Percentiles rank a stretch among this genome's conserved stretches.
Conservation (phyloP, 2,797 vertebrate species). For the Trachops cirrhosus region DNA sequence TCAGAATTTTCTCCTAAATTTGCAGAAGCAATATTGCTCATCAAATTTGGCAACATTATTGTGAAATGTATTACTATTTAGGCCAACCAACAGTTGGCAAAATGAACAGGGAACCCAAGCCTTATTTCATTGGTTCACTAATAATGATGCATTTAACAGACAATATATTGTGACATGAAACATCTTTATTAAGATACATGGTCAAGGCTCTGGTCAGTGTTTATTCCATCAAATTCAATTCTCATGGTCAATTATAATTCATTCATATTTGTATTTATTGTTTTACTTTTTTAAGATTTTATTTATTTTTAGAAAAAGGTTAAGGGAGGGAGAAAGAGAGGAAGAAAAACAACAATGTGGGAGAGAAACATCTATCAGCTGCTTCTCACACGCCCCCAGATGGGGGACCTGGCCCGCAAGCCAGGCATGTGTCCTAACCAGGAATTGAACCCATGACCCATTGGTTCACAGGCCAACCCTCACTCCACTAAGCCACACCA, state of each 20-base stretch:
- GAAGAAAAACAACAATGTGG: too few species aligned
- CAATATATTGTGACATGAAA: conserved; percentile 24
- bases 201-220: conserved; percentile 71
- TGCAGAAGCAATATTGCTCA: conserved; percentile 46
- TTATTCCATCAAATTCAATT: conserved; percentile 72
- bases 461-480: neutral
- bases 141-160: conserved; percentile 39
- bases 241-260: conserved; percentile 76
- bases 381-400: neutral
- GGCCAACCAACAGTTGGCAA: conserved; percentile 15
- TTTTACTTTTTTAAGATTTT: neutral
- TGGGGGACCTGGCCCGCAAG: neutral
- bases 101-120: conserved; percentile 3
- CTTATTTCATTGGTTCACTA: conserved; percentile 62
- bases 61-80: conserved; percentile 45
- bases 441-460: neutral
- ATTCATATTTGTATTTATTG: conserved; percentile 77
- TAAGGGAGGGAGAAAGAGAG: neutral
- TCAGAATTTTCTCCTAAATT: conserved; percentile 41
- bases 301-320: neutral
- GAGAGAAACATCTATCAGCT: neutral
- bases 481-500: neutral
- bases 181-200: conserved; percentile 56
- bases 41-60: conserved; percentile 4
- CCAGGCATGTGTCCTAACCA: neutral